Base-by-base conservation (phyloP, 2,888 invertebrate genomes). In the Argyra leucocephala region DNA sequence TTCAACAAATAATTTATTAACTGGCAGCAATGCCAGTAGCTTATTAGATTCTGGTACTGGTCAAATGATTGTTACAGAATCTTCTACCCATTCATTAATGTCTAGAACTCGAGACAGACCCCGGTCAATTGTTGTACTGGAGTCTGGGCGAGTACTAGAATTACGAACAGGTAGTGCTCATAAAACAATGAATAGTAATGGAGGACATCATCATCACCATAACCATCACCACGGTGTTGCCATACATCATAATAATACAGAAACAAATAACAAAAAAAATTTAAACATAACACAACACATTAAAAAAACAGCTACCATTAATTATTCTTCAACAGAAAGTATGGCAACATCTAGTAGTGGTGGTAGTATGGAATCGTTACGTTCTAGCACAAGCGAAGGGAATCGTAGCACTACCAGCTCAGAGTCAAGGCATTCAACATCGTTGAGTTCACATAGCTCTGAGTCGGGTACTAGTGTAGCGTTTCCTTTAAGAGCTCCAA, bases 271-370 rank as follows among this genome's bases (percentile, higher is more conserved):
- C 18, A 15, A 63, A 67, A 69, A 67, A 70, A 71, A 71, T 68
- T 68, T 61, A 68, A 68, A 68, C 66, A 68, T 68, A 69, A 69
- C 69, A 67, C 69, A 68, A 69, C 48, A 48, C 48, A 31, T 67
- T 60, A 67, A 66, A 26, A 69, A 69, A 26, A 66, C 69, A 61
- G 69, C 70, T 57, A 70, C 71, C 6, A 81, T 71, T 67, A 78
- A 78, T 70, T 80, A 78, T 70, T 80, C 80, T 69, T 91, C 91
- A 73, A 91, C 91, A 36, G 92, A 92, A 79, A 91, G 91, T 77
- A 90, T 92, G 86, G 90, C 90, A 37, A 91, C 90, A 9, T 91
- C 90, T 74, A 91, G 91, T 79, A 91, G 91, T 75, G 90, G 90
- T 63, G 91, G 90, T 60, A 92, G 92, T 77, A 88, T 93, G 88